Base-by-base conservation (phyloP, 2,888 invertebrate species). In the Apodemia mormo region DNA sequence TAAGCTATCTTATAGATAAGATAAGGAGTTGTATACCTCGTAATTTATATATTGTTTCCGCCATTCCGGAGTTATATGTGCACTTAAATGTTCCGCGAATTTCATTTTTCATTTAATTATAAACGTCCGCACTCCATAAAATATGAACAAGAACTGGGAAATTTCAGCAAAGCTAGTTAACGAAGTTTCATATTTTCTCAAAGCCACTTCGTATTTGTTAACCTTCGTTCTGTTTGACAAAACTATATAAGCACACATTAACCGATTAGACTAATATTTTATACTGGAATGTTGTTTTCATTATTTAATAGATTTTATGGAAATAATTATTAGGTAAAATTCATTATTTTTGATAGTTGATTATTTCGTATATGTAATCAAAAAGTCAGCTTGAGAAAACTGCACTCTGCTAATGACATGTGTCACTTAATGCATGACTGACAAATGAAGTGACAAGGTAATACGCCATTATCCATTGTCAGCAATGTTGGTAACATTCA, bases 41-140 rank as follows among this genome's bases (percentile, higher is more conserved):
- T 97, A 97, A 84, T 96, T 97, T 76, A 97, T 97, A 83, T 97
- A 99, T 90, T 99, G 99, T 90, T 99, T 99, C 75, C 99, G 96
- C 99, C 99, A 99, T 94, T 99, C 99, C 22, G 99, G 99, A 78
- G 99, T 99, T 82, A 99, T 98, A 87, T 99, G 99, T 72, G 99
- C 98, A 77, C 97, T 96, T 74, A 99, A 94, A 94, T 99, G 99
- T 90, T 99, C 99, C 7, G 99, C 98, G 90, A 99, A 99, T 95
- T 99, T 99, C 99, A 99, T 99, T 77, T 83, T 89, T 75, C 74
- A 75, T 73, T 73, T 76, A 72, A 78, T 74, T 71, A 66, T 72
- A 77, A 77, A 84, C 88, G 85, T 84, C 86, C 82, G 79, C 75
- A 80, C 78, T 79, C 80, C 76, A 77, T 73, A 79, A 80, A 78